Base-by-base conservation (phyloP, 2,888 invertebrate genomes). In the Biston stratarius region DNA sequence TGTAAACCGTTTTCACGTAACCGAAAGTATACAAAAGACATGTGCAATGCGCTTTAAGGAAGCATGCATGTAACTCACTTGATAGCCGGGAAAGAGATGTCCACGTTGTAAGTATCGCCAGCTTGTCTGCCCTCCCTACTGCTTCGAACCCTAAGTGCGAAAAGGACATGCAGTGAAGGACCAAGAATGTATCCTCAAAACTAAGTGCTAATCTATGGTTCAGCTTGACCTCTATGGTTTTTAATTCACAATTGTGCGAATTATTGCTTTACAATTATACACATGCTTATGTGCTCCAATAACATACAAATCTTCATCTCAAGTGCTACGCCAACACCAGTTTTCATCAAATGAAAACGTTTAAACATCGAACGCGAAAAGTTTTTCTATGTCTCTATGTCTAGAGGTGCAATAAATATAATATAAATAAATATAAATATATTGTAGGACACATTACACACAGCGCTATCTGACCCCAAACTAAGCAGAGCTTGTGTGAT, bases 11-110 rank as follows among this genome's bases (percentile, higher is more conserved):
- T 24, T 24, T 24, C 24, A 24, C 3, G 24, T 24, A 24, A 24
- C 24, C 24, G 24, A 24, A 67, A 63, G 51, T 48, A 36, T 55
- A 45, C 14, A 15, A 47, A 45, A 47, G n/a, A 47, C 45, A 48
- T 58, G 86, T 86, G 84, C 80, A 76, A 74, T 78, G 83, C 86
- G 83, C 80, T 72, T 77, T 62, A 75, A 47, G 48, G 71, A 76
- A 75, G 75, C 87, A 87, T 87, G 88, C 88, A 84, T 80, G 81
- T 71, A 77, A 95, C 95, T 97, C 96, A 98, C 98, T 97, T 98
- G 95, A 97, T 95, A 85, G 98, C 96, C 87, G 98, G 98, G 96
- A 98, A 98, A 87, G 97, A 96, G 91, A 98, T 97, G 94, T 97
- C 97, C 90, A 98, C 96, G 94, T 95, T 96, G 95, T 98, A 98